Evolutionary conservation across 2,113 vertebrate species (phyloP).

Genomic region (Sebastes schlegelii): DNA sequence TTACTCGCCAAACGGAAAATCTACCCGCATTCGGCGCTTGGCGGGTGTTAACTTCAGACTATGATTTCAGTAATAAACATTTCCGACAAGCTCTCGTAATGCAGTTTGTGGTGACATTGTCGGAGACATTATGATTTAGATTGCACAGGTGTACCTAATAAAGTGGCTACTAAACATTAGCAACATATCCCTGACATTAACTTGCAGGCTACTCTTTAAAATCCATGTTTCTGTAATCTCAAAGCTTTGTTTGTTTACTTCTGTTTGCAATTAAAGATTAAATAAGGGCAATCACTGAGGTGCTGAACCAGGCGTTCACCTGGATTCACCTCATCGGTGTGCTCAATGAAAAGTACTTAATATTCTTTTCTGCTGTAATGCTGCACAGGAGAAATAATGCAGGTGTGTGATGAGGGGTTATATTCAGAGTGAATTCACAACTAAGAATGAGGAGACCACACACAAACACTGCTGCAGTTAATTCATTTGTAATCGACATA

Average conservation of each 20-base stretch:
- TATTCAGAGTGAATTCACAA: conserved; percentile 16
- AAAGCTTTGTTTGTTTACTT: neutral
- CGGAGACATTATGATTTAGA: neutral
- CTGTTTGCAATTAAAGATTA: neutral
- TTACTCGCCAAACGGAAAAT: too few relatives aligned
- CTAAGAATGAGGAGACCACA: neutral
- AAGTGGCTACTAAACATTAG: neutral
- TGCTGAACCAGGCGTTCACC: neutral
- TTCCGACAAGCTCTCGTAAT: neutral
- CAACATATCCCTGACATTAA: neutral
- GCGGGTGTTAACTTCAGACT: too few relatives aligned
- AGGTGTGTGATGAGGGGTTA: neutral
- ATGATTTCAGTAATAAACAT: neutral
- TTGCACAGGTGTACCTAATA: neutral
- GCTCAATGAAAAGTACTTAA: neutral
- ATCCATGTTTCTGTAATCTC: neutral
- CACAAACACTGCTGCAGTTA: neutral
- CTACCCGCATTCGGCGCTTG: too few relatives aligned
- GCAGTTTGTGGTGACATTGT: too few relatives aligned
- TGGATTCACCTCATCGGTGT: conserved; percentile 1
- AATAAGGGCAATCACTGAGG: neutral
- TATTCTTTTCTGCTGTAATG: neutral
- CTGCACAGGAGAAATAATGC: neutral
- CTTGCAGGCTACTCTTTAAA: neutral
- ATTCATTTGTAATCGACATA: conserved; percentile 42